Evolutionary conservation across 1,140 invertebrate species (phyloP), one percentile per base, ranked within the genome.

Genomic region (Euura lappo): DNA sequence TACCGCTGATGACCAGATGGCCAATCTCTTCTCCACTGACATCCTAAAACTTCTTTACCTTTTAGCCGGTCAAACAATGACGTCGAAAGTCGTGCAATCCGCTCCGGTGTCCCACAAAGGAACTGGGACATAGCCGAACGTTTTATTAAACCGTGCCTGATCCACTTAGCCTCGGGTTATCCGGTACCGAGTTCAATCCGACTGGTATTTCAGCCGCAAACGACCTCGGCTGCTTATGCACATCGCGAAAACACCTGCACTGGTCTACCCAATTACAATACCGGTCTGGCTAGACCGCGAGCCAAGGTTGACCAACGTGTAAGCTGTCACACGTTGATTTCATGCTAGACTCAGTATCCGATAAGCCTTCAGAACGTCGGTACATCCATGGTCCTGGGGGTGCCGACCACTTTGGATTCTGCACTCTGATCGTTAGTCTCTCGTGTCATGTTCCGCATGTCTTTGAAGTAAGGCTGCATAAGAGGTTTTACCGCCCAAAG

Each of bases 401-500:
- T 28, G 51, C 13, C 51, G 13, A n/a, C 51, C 51, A 60, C 51
- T 60, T 60, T 60, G 28, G 51, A 60, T 60, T 60, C 51, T n/a
- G 51, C 51, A 8, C 51, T 60, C 51, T 60, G 51, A 60, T 60
- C 51, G 51, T 60, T 60, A 60, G 51, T 60, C 51, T 60, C 13
- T n/a, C 2, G 51, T 60, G 10, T 60, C 51, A 0, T n/a, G 8
- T 8, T 60, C 51, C 51, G 51, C 8, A 2, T 60, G 28, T 60
- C 51, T 60, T 60, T 60, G 51, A 60, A 60, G 8, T 11, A 60
- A 60, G 51, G 51, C 10, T 60, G 28, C 28, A 28, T 28, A 28
- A 28, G 28, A 28, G 28, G 28, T 28, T 28, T 28, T 1, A 28
- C 0, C 28, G 28, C 28, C 28, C 28, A 28, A 28, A 28, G 28